phyloP scores from a whole-genome alignment of 92 coral and sea anemone genomes.

The Isaurus tuberculatus region DNA sequence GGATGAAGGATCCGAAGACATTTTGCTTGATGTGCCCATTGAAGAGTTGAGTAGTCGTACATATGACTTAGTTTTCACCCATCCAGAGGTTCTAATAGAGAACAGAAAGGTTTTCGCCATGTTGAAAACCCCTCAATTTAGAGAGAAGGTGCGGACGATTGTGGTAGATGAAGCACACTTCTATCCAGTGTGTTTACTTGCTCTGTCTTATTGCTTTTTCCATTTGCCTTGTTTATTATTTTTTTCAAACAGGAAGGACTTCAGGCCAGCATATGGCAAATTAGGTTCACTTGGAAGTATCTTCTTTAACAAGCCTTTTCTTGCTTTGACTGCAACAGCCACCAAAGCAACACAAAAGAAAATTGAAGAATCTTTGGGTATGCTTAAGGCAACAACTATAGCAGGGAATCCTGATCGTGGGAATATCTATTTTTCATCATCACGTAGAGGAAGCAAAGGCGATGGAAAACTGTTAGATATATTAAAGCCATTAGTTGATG shows the following conservation, averaged over 20 bases:
- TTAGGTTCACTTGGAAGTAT: slow-evolving; percentile 33
- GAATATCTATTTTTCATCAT: slow-evolving; percentile 40
- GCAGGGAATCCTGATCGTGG: background rate
- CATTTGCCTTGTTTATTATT: background rate
- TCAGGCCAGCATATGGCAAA: slow-evolving; percentile 27
- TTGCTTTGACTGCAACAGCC: slow-evolving; percentile 16
- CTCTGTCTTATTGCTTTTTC: no score
- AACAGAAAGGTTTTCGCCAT: background rate
- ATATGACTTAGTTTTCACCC: no score
- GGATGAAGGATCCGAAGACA: no score
- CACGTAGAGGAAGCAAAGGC: slow-evolving; percentile 30
- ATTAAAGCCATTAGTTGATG: slow-evolving; percentile 17
- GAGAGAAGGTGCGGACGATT: slow-evolving; percentile 9
- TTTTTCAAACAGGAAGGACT: slow-evolving; percentile 2
- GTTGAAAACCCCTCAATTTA: slow-evolving; percentile 5
- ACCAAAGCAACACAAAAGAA: slow-evolving; percentile 13
- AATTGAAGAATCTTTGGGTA: slow-evolving; percentile 23
- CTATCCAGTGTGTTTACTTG: background rate
- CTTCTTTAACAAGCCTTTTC: slow-evolving; percentile 11
- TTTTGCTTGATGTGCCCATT: no score
- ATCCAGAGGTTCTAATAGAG: no score
- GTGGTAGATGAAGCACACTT: background rate
- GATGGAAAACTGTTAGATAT: slow-evolving; percentile 16
- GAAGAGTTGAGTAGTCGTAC: no score
- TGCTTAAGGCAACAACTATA: slow-evolving; percentile 15